Conservation (phyloP, 2,797 vertebrate species). For the Sebastes glaucus region DNA sequence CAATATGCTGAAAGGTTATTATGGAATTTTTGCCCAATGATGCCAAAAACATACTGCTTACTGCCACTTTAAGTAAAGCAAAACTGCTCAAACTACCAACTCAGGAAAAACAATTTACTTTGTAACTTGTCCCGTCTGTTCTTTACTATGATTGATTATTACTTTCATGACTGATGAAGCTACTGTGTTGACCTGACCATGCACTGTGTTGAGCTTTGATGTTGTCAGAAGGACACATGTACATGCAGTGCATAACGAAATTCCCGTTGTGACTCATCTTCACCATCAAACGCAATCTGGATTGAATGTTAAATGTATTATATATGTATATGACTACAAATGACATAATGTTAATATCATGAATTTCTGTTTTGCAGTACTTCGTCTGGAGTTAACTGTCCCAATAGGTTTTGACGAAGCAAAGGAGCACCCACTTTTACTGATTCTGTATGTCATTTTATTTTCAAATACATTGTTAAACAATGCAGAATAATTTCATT, state of each 20-base stretch:
- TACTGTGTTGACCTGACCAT: not conserved
- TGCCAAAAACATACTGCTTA: fast-evolving
- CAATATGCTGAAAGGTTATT: too few relatives aligned
- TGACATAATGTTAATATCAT: not conserved
- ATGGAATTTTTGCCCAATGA: too few relatives aligned
- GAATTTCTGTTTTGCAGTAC: slow-evolving; percentile 58
- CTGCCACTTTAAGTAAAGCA: too few relatives aligned
- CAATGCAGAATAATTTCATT: not conserved
- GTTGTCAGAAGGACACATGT: not conserved
- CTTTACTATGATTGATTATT: not conserved
- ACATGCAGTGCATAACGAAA: not conserved
- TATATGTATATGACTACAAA: not conserved
- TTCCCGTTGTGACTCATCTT: not conserved
- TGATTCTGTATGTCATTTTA: slow-evolving; percentile 74
- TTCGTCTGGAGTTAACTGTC: slow-evolving; percentile 75
- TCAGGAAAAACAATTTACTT: not conserved
- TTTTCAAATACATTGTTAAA: not conserved
- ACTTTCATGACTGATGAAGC: not conserved
- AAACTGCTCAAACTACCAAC: too few relatives aligned
- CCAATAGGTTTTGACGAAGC: slow-evolving; percentile 76
- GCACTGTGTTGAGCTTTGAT: not conserved
- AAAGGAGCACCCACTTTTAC: slow-evolving; percentile 70
- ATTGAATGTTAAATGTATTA: not conserved
- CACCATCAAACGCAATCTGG: not conserved
- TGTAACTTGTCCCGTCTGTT: not conserved